A percentile compares a stretch with the other conserved stretches of the same genome.
Evolutionary conservation across 1,140 invertebrate genomes (phyloP).

Genomic region (Zaprionus ghesquierei): DNA sequence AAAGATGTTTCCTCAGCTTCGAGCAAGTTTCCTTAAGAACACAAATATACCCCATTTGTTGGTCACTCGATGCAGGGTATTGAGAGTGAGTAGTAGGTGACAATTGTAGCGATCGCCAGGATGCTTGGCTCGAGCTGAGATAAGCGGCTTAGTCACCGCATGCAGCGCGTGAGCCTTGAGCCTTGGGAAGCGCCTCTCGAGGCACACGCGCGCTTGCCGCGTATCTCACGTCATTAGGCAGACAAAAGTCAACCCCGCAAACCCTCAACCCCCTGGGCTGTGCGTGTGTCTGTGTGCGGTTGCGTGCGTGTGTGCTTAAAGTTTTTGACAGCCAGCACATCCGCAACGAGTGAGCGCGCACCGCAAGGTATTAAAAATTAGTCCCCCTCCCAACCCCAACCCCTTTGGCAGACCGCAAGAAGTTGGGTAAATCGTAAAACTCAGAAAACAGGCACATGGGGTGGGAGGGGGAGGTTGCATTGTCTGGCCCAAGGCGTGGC

Average conservation of each 20-base stretch:
- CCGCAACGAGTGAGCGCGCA: constrained; percentile 8
- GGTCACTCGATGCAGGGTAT: neutral
- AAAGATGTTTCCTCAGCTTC: too few relatives aligned
- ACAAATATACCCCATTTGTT: neutral
- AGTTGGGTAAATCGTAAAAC: constrained; percentile 22
- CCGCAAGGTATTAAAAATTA: constrained; percentile 65
- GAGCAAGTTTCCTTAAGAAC: too few relatives aligned
- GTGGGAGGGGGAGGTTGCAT: neutral
- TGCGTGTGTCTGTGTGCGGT: neutral
- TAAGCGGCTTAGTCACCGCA: constrained; percentile 25
- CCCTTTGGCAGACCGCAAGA: constrained; percentile 34
- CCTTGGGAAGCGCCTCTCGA: neutral
- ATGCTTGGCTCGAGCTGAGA: neutral
- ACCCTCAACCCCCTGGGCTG: neutral
- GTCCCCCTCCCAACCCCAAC: constrained; percentile 31
- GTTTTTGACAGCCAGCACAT: constrained; percentile 27
- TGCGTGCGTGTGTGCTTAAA: neutral
- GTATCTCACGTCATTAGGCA: constrained; percentile 22
- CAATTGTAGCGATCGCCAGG: constrained; percentile 11
- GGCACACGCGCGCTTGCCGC: constrained; percentile 2
- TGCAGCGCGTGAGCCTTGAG: neutral
- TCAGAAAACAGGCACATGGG: neutral
- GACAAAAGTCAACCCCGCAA: constrained; percentile 9
- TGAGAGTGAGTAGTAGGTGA: constrained; percentile 7
- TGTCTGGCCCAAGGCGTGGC: neutral